phyloP scores from a whole-genome alignment of 2,797 vertebrate species.

The Argya squamiceps region DNA sequence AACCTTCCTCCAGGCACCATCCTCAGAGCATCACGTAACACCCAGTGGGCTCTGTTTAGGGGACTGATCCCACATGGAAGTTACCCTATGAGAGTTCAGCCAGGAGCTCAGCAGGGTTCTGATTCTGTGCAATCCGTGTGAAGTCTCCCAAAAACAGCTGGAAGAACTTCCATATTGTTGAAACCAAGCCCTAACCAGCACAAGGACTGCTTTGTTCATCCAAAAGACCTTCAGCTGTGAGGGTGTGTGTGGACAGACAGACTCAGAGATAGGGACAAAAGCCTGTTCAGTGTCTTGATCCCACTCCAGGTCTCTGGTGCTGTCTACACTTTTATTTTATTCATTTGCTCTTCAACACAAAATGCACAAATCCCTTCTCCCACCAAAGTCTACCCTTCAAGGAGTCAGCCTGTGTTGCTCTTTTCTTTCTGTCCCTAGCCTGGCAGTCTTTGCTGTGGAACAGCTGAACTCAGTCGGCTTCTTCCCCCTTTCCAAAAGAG shows the following conservation, averaged over 20 bases:
- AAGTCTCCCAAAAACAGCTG: conserved; percentile 20
- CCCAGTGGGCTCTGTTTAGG: neutral
- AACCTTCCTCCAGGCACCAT: neutral
- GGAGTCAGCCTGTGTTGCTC: neutral
- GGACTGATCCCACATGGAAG: neutral
- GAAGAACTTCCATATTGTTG: conserved; percentile 41
- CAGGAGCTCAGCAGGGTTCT: neutral
- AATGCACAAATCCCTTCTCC: neutral
- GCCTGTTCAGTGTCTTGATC: neutral
- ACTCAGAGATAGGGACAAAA: conserved; percentile 8
- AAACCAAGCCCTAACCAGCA: conserved; percentile 20
- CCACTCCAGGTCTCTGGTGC: neutral
- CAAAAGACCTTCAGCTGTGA: conserved; percentile 23
- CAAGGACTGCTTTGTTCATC: conserved; percentile 27
- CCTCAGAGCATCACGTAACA: neutral
- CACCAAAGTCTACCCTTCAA: neutral
- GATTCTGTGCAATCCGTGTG: neutral
- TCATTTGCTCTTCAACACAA: neutral
- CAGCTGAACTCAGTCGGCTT: conserved; percentile 45
- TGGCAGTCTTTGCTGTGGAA: neutral
- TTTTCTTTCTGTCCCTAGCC: neutral
- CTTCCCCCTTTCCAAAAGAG: conserved; percentile 5
- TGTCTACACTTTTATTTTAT: neutral
- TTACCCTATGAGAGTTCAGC: neutral
- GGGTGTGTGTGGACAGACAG: neutral